Base-by-base conservation (phyloP, 2,113 vertebrate genomes). In the Glareola pratincola region DNA sequence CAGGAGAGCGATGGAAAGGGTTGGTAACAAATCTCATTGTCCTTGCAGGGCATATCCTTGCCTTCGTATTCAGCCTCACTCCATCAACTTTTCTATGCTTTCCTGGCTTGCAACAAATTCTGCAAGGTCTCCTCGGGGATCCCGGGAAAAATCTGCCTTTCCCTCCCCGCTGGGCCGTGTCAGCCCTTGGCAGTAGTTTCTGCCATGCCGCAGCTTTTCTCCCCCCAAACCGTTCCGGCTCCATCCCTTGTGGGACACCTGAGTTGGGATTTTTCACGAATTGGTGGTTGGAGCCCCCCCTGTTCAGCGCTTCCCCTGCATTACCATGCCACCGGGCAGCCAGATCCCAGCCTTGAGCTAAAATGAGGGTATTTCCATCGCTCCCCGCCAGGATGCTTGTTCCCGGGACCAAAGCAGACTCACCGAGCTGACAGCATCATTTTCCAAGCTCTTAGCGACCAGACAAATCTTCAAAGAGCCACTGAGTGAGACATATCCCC, bases 391-490 rank as follows among this genome's bases (percentile, higher is more conserved):
- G 12, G 72, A 26, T 34, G 45, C 30, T n/a, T 36, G 48, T 72
- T 97, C 85, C 62, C 1, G 8, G 56, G 48, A 54, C 63, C 43
- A 9, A 39, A 51, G 18, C 84, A 89, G 80, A 73, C 27, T 51
- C 60, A 14, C 4, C 0, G 27, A 84, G 68, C 91, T 2, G 0
- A 43, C 64, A 78, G 85, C 84, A 90, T 59, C 80, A 16, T 90
- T 84, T 81, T 62, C 80, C 60, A 26, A 87, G 84, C 77, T 94
- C 5, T 16, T 18, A 90, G 60, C 1, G 2, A 77, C 81, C 68
- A 78, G 68, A 37, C 9, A 85, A 90, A 91, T 91, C 95, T 97
- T 95, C 94, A 95, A 96, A 96, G 90, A 87, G 69, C 51, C 74
- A 72, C 78, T 9, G 69, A 93, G 37, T 1, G 29, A 88, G 54